These are phyloP conservation scores for Leistus spinibarbis DNA, from an alignment of 2,888 invertebrate species.

Conservation along the genomic window DNA sequence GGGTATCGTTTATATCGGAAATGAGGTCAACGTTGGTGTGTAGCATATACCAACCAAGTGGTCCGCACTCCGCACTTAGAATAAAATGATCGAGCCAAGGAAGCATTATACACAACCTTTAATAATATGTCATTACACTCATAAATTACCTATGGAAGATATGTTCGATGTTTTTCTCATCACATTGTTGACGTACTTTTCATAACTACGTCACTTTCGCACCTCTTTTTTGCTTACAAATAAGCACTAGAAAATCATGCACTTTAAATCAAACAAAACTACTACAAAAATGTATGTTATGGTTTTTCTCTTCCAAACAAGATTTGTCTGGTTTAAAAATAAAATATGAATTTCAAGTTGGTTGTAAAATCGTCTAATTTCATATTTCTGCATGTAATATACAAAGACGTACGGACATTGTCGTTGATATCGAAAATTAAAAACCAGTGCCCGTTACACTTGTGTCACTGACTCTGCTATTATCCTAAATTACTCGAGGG, in stretches of 20 bases:
- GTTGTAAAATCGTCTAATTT: too few relatives aligned
- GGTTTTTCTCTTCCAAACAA: too few relatives aligned
- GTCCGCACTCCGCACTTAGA: neutral
- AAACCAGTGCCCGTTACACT: neutral
- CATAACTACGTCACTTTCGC: neutral
- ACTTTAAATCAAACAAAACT: neutral
- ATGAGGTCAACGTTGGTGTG: constrained; percentile 15
- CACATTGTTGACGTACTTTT: neutral
- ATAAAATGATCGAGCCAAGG: neutral
- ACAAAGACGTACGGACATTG: too few relatives aligned
- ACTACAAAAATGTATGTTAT: too few relatives aligned
- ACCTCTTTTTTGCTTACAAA: neutral
- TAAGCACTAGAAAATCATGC: neutral
- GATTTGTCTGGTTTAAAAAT: too few relatives aligned
- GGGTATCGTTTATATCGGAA: constrained; percentile 28
- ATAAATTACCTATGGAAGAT: constrained; percentile 18
- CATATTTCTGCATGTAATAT: too few relatives aligned
- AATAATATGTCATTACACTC: constrained; percentile 21
- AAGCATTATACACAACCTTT: constrained; percentile 4
- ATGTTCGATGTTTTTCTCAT: neutral
- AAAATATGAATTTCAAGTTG: too few relatives aligned
- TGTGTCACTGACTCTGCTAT: neutral
- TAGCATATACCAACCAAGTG: neutral
- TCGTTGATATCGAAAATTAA: too few relatives aligned
- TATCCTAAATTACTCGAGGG: neutral